Base-by-base conservation (phyloP, 2,797 vertebrate genomes). In the Liasis olivaceus region DNA sequence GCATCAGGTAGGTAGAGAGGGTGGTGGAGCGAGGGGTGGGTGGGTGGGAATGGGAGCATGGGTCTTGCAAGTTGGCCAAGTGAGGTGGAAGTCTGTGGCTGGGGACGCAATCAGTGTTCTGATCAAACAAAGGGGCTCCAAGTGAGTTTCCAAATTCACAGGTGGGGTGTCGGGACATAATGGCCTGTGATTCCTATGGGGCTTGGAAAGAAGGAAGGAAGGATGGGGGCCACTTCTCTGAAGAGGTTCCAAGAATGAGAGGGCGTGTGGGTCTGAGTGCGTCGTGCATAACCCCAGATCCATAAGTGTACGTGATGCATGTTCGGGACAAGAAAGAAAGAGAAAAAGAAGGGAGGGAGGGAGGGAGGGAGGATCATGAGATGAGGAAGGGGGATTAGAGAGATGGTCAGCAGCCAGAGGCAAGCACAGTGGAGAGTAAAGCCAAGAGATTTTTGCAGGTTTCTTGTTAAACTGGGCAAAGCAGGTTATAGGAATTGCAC, bases 401-500 rank as follows among this genome's bases (percentile, higher is more conserved):
- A 24, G 56, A 20, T 15, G 42, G 22, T 26, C 36, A 20, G 85
- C 47, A 47, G 85, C 89, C 22, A 84, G 86, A 88, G 60, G 72
- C 91, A 89, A 89, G 81, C 60, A 86, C 14, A 20, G 92, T 14
- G 60, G 62, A 56, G 89, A 77, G 64, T 85, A 87, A 62, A 28
- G 58, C 84, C 59, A 54, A 58, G 28, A 17, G n/a, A 72, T 26
- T 56, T 28, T 87, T 87, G 42, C 84, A 90, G 89, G 17, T 66
- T 90, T 84, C 62, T 93, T 89, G 36, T 62, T 87, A 81, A 77
- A 58, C 87, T 56, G 64, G 31, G 42, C 84, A 90, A 87, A 93
- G 64, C 56, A 87, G 84, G 69, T 90, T 90, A 93, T 12, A 92
- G 87, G 58, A 54, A 9, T 31, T 24, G 28, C 42, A n/a, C 8